Percentiles rank a stretch among this genome's conserved stretches.
phyloP scores from a whole-genome alignment of 2,113 vertebrate genomes.

The Cariama cristata region DNA sequence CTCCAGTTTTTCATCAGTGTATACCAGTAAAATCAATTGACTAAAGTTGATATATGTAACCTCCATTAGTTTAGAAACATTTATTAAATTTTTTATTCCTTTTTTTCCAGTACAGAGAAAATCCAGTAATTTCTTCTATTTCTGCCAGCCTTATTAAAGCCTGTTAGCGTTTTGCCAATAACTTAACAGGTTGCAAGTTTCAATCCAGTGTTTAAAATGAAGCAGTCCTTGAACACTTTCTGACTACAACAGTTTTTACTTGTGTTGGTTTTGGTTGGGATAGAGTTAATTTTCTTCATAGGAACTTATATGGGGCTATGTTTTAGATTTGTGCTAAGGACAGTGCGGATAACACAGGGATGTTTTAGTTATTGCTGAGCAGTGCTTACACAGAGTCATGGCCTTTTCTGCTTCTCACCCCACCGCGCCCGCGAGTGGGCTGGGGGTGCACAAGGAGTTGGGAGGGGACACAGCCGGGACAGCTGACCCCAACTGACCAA shows the following conservation, averaged over 20 bases:
- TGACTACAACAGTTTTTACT: background rate
- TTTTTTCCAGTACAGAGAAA: background rate
- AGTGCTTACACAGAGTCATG: background rate
- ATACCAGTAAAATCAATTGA: background rate
- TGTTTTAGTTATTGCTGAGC: background rate
- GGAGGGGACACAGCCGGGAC: background rate
- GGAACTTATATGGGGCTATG: background rate
- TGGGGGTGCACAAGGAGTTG: background rate
- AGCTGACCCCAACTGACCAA: background rate
- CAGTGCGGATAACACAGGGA: background rate
- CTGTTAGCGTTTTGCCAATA: background rate
- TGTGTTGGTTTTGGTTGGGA: background rate
- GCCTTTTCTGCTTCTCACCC: background rate
- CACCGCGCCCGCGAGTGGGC: accelerated
- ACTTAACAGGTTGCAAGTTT: background rate
- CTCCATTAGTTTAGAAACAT: background rate
- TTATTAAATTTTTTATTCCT: background rate
- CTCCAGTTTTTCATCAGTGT: background rate
- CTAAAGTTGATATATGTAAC: background rate
- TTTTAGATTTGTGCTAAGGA: background rate
- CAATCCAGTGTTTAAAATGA: background rate
- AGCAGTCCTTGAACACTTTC: background rate
- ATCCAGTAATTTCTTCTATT: background rate
- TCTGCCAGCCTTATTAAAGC: background rate
- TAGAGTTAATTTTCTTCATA: background rate